phyloP scores from a whole-genome alignment of 2,888 invertebrate species.

The Drosophila prostipennis region DNA sequence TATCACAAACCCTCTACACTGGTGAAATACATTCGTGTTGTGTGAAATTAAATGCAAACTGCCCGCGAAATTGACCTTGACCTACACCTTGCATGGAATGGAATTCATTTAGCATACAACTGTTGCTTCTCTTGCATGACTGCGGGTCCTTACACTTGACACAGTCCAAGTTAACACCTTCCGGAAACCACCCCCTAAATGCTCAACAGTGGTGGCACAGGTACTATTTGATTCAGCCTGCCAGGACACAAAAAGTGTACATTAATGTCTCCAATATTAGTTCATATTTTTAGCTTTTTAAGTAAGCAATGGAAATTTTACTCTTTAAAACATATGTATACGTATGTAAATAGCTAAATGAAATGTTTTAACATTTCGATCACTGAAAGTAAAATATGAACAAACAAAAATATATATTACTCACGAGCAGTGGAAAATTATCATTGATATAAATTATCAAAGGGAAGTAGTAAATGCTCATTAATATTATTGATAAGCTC shows the following conservation, averaged over 20 bases:
- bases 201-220: conserved; percentile 11
- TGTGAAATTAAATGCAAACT: conserved; percentile 32
- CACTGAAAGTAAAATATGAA: not conserved
- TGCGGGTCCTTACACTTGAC: conserved; percentile 36
- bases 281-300: not conserved
- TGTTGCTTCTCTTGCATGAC: conserved; percentile 63
- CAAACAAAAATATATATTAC: too few species aligned
- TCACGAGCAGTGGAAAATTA: not conserved
- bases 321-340: not conserved
- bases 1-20: conserved; percentile 18
- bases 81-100: conserved; percentile 8
- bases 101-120: conserved; percentile 47
- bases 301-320: not conserved
- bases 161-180: conserved; percentile 37
- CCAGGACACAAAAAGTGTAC: not conserved
- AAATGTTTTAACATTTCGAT: not conserved
- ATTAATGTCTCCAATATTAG: too few species aligned
- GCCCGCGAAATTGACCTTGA: conserved; percentile 30
- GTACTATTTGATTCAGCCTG: not conserved
- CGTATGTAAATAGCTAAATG: not conserved
- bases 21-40: conserved; percentile 25
- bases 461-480: not conserved
- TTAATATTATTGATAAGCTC: not conserved
- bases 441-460: not conserved
- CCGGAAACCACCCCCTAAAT: conserved; percentile 9